phyloP scores from a whole-genome alignment of 2,888 invertebrate genomes.

The Allolobophora icterica region DNA sequence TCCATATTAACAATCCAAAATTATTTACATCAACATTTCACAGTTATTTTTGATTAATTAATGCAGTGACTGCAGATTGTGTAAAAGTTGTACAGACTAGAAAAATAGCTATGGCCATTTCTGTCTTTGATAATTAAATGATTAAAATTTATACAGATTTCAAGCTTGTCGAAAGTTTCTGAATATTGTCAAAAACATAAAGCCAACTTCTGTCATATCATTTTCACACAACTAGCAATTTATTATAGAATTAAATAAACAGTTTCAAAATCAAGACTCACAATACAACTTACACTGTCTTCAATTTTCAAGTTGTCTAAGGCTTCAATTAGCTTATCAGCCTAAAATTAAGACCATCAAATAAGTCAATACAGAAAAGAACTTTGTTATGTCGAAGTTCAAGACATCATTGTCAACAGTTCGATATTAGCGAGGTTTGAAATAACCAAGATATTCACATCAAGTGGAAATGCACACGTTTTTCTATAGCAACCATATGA shows the following conservation, averaged over 20 bases:
- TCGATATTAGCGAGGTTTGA: too few relatives aligned
- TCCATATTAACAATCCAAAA: background rate
- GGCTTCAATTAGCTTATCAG: constrained; percentile 20
- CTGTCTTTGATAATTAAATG: background rate
- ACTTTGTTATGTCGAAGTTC: too few relatives aligned
- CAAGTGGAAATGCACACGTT: too few relatives aligned
- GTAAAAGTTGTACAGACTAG: background rate
- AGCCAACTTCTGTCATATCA: background rate
- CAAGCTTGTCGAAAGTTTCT: background rate
- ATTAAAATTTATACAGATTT: background rate
- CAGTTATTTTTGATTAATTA: background rate
- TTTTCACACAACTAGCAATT: background rate
- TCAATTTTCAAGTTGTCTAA: constrained; percentile 19
- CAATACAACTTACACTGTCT: constrained; percentile 23
- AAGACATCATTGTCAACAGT: too few relatives aligned
- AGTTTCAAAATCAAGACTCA: background rate
- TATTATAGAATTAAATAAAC: background rate
- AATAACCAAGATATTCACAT: too few relatives aligned
- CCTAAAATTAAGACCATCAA: constrained; percentile 9
- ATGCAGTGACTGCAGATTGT: background rate
- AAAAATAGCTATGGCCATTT: background rate
- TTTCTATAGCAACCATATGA: too few relatives aligned
- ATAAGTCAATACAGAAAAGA: background rate
- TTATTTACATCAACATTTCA: background rate
- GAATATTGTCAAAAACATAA: background rate